phyloP scores from a whole-genome alignment of 2,797 vertebrate genomes.

The Artibeus jamaicensis region DNA sequence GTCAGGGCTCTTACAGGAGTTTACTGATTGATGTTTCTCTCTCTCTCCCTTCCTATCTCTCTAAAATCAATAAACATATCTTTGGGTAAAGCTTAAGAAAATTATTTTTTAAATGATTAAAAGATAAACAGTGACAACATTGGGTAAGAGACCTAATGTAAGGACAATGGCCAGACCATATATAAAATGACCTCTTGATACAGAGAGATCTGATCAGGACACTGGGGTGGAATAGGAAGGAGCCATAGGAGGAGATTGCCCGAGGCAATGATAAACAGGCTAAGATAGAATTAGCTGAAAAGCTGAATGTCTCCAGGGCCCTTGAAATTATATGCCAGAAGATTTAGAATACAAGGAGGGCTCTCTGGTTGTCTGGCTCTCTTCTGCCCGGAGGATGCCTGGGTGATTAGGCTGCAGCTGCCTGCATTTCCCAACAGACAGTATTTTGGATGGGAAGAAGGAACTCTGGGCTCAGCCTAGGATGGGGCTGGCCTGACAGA shows the following conservation, averaged over 20 bases:
- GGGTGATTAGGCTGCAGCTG: background rate
- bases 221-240: too few relatives aligned
- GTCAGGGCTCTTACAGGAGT: too few relatives aligned
- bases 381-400: background rate
- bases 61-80: too few relatives aligned
- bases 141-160: background rate
- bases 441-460: background rate
- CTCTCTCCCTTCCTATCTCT: too few relatives aligned
- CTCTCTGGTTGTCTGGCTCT: background rate
- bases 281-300: too few relatives aligned
- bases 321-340: background rate
- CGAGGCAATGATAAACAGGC: too few relatives aligned
- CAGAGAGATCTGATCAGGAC: too few relatives aligned
- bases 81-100: too few relatives aligned
- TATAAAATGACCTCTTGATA: background rate
- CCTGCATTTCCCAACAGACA: background rate
- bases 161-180: background rate
- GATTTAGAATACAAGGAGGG: background rate
- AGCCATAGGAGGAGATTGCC: too few relatives aligned
- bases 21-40: too few relatives aligned
- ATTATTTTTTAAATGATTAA: background rate
- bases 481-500: background rate
- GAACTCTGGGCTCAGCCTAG: background rate
- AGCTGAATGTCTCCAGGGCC: too few relatives aligned
- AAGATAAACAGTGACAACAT: background rate